Evolutionary conservation across 2,797 vertebrate genomes (phyloP).

Genomic region (Phyllotis vaccarum): DNA sequence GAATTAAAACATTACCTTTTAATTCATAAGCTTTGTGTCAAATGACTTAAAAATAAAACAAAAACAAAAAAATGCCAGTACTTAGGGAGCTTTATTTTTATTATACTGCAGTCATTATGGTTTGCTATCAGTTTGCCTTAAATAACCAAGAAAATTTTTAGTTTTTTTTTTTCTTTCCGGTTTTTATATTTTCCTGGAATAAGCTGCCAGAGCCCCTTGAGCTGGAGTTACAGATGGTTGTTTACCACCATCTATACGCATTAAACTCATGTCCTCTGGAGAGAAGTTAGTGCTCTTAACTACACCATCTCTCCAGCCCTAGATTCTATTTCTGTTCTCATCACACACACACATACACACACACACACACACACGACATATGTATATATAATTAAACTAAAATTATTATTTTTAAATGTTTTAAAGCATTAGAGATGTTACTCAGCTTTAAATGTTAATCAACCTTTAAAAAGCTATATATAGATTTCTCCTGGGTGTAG

Average conservation of each 20-base stretch:
- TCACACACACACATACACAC: too few species aligned
- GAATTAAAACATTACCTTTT: not conserved
- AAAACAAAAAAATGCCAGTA: not conserved
- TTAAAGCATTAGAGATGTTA: not conserved
- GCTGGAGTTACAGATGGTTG: not conserved
- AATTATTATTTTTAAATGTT: slow-evolving; percentile 18
- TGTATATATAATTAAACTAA: not conserved
- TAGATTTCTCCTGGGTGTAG: not conserved
- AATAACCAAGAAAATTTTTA: too few species aligned
- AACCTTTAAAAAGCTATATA: not conserved
- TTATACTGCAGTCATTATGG: not conserved
- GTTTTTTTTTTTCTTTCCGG: not conserved
- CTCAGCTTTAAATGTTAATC: not conserved
- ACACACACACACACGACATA: too few species aligned
- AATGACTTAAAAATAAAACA: not conserved
- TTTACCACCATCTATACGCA: too few species aligned
- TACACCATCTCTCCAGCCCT: not conserved
- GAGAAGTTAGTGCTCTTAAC: not conserved
- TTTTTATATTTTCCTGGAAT: not conserved
- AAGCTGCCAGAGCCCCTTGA: not conserved
- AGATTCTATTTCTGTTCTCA: not conserved
- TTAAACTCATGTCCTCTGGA: not conserved
- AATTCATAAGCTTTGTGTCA: not conserved
- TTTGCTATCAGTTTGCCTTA: not conserved
- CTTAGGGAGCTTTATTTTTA: not conserved